Evolutionary conservation across 2,113 vertebrate genomes (phyloP), one percentile per base, ranked within the genome.

Genomic region (Cnemophilus loriae): DNA sequence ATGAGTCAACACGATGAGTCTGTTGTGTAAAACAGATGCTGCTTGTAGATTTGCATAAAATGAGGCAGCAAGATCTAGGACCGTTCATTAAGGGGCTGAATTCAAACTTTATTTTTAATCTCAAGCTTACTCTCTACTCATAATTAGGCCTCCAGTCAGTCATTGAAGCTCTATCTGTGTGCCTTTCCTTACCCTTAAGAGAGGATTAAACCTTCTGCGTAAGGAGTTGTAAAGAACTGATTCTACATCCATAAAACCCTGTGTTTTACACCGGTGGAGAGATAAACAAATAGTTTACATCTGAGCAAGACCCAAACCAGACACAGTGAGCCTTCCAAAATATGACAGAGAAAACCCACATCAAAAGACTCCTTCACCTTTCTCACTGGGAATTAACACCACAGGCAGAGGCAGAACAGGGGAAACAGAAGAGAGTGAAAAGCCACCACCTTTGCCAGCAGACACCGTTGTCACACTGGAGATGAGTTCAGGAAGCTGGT

Each of bases 51-150:
- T 84, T 94, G 88, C 86, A 84, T 93, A 78, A 94, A 94, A 96
- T 42, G 41, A 93, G 85, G 92, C 76, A 93, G 64, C 0, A 16
- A 75, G 83, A 92, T 78, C 90, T 89, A 87, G 73, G 33, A 81
- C 44, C 3, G 0, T 92, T 93, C 92, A 94, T 93, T 91, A 96
- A 88, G 59, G 52, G 64, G 23, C 37, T 90, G 73, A 93, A 95
- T 93, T 95, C 73, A 84, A 84, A 64, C 23, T 42, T 94, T 84
- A 82, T 90, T 96, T 96, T 93, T 92, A 92, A 95, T 90, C 76
- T 86, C 56, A 76, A 21, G 23, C 28, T 86, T 89, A 90, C 49
- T 92, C 47, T 46, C 46, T 80, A 81, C 32, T 52, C 64, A 57
- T 94, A 94, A 90, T 93, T 93, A 93, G 52, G 79, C 83, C 88